A percentile compares a stretch with the other conserved stretches of the same genome.
These are phyloP conservation scores for Plagiodera versicolora DNA, from an alignment of 2,888 invertebrate genomes.

Conservation along the genomic window DNA sequence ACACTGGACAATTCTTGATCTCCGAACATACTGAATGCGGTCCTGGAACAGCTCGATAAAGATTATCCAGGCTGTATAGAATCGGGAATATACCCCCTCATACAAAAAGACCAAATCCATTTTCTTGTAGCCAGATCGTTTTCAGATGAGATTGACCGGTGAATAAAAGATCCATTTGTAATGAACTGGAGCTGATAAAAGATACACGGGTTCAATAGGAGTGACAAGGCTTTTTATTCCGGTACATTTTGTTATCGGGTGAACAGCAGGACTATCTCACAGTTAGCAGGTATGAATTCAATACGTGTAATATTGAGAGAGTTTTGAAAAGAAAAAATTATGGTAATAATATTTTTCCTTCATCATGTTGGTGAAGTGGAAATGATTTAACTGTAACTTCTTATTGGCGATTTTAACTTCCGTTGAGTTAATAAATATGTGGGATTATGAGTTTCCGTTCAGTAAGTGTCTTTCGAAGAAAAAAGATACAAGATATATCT, in stretches of 20 bases:
- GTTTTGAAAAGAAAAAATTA: not conserved
- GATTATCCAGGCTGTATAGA: constrained; percentile 32
- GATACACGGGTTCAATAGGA: constrained; percentile 28
- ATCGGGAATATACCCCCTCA: constrained; percentile 37
- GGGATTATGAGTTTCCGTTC: too few species aligned
- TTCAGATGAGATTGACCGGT: constrained; percentile 55
- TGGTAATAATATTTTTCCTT: too few species aligned
- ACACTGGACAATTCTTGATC: too few species aligned
- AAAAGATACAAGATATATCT: too few species aligned
- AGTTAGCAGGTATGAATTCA: too few species aligned
- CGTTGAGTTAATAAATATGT: too few species aligned
- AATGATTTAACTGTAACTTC: too few species aligned
- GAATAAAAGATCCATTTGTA: constrained; percentile 56
- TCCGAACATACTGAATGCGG: not conserved
- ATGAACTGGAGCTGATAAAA: constrained; percentile 51
- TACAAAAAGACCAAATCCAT: constrained; percentile 48
- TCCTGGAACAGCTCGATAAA: constrained; percentile 7
- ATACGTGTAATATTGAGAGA: too few species aligned
- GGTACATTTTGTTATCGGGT: constrained; percentile 14
- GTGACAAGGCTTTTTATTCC: constrained; percentile 22
- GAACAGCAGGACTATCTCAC: not conserved
- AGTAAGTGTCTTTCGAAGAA: too few species aligned
- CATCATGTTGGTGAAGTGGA: too few species aligned
- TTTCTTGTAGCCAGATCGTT: constrained; percentile 52
- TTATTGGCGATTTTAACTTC: too few species aligned